These are phyloP conservation scores for Linepithema humile DNA, from an alignment of 1,140 invertebrate species.

Conservation along the genomic window DNA sequence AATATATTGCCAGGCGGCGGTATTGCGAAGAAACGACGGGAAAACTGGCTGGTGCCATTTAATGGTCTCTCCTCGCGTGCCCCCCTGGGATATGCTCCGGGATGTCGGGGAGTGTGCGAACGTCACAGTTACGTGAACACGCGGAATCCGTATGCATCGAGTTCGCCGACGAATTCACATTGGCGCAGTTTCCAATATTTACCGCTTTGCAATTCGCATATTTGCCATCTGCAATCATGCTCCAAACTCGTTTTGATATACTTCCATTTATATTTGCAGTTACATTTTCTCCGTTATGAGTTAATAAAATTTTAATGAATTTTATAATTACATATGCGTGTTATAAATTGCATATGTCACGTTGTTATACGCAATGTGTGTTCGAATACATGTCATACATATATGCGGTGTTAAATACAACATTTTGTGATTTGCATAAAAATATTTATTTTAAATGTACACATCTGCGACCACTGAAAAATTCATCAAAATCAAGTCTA, in stretches of 20 bases:
- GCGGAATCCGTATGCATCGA: not conserved
- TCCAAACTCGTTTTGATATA: not conserved
- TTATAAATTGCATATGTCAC: not conserved
- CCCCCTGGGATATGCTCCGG: constrained; percentile 69
- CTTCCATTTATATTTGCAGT: not conserved
- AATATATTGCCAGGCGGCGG: constrained; percentile 66
- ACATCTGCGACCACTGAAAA: not conserved
- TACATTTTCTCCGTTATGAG: not conserved
- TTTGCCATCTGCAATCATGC: not conserved
- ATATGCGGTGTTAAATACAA: not conserved
- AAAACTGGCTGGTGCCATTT: constrained; percentile 70
- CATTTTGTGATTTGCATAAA: not conserved
- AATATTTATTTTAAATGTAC: constrained; percentile 21
- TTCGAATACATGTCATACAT: not conserved
- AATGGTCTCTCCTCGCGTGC: constrained; percentile 59
- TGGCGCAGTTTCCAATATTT: constrained; percentile 50
- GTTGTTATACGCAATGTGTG: not conserved
- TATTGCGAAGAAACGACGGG: constrained; percentile 69
- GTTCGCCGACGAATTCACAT: constrained; percentile 12
- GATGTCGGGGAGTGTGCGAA: constrained; percentile 75
- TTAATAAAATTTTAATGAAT: constrained; percentile 22
- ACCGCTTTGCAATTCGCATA: not conserved
- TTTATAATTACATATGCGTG: not conserved
- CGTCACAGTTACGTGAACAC: constrained; percentile 78
- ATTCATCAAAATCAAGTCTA: not conserved